These are phyloP conservation scores for Austrolebias charrua DNA, from an alignment of 2,797 vertebrate genomes.

Conservation along the genomic window DNA sequence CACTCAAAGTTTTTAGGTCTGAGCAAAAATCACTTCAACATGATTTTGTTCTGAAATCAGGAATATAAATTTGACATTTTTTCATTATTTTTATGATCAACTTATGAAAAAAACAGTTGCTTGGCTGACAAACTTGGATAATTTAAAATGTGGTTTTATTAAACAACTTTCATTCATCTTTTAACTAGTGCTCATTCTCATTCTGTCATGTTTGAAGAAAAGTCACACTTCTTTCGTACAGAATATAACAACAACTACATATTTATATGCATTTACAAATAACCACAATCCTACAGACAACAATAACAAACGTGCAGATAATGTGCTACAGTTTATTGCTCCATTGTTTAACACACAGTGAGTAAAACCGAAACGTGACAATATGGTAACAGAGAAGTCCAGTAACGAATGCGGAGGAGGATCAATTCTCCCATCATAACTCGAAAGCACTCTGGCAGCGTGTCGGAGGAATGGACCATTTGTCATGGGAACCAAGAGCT, in stretches of 20 bases:
- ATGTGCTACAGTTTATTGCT: background rate
- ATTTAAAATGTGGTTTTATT: too few species aligned
- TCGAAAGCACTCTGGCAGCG: conserved; percentile 35
- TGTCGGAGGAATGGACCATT: conserved; percentile 61
- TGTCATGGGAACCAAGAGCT: conserved; percentile 62
- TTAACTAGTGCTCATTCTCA: too few species aligned
- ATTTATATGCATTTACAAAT: background rate
- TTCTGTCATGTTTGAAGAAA: background rate
- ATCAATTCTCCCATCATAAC: conserved; percentile 44
- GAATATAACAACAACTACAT: too few species aligned
- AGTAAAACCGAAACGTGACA: conserved; percentile 38
- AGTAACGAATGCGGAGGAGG: conserved; percentile 44
- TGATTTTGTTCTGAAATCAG: background rate
- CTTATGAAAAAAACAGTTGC: background rate
- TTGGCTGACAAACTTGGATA: background rate
- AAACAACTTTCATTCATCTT: too few species aligned
- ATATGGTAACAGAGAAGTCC: conserved; percentile 25
- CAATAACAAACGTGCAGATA: conserved; percentile 2
- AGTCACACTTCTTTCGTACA: too few species aligned
- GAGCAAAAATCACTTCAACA: background rate
- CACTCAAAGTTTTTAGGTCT: too few species aligned
- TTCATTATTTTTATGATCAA: too few species aligned
- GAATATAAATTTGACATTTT: too few species aligned
- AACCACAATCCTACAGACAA: too few species aligned
- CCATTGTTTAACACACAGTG: conserved; percentile 10